Evolutionary conservation across 1,140 invertebrate genomes (phyloP), one percentile per base, ranked within the genome.

Genomic region (Streblospio benedicti): DNA sequence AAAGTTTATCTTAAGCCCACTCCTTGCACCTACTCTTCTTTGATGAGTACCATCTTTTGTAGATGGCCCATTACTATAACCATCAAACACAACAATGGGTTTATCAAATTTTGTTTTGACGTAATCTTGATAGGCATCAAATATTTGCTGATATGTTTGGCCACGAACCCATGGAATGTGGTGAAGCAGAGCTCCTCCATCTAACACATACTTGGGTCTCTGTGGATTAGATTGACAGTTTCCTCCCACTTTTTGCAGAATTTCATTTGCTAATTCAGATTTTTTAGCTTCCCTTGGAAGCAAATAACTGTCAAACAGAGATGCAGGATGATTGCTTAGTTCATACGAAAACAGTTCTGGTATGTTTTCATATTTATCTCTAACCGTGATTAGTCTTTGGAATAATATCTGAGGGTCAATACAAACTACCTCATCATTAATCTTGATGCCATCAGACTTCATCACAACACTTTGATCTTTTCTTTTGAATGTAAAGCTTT

Each of bases 1-100:
- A n/a, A n/a, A n/a, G n/a, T n/a, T n/a, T n/a, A n/a, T n/a, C n/a
- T n/a, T n/a, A n/a, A n/a, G n/a, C n/a, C n/a, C n/a, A n/a, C n/a
- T n/a, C n/a, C n/a, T n/a, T n/a, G n/a, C n/a, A n/a, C n/a, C n/a
- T n/a, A n/a, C n/a, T n/a, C n/a, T n/a, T n/a, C n/a, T n/a, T n/a
- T n/a, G n/a, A n/a, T n/a, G n/a, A n/a, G n/a, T n/a, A n/a, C n/a
- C n/a, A n/a, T 61, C 60, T 33, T 61, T 61, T 33, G 55, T 61
- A 18, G 27, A 41, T 57, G 60, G 18, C n/a, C 54, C 47, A 47
- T 33, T 28, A 28, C 23, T 28, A 41, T 61, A 58, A 9, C 60
- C 45, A 58, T 61, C 60, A 51, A 61, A 61, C 27, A 61, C 53
- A 61, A 61, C 59, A n/a, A 38, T 61, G 4, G 27, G 35, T 16